Percentiles rank a stretch among this genome's conserved stretches.
Evolutionary conservation across 2,888 invertebrate genomes (phyloP).

Genomic region (Fissipunctia ypsillon): DNA sequence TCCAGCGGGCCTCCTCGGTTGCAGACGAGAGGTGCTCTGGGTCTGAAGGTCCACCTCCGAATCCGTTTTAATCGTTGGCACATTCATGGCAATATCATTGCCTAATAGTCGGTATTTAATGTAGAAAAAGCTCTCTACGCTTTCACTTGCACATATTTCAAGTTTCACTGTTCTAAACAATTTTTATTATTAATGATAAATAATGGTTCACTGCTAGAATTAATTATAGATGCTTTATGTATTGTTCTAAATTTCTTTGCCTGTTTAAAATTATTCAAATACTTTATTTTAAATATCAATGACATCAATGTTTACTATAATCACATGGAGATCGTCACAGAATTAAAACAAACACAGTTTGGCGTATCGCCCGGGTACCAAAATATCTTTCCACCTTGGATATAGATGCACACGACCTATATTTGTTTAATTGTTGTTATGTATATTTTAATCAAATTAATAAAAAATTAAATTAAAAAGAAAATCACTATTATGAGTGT

Average conservation of each 20-base stretch:
- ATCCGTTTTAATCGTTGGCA: constrained; percentile 75
- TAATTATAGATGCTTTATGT: not conserved
- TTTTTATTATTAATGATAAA: not conserved
- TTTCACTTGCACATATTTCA: constrained; percentile 49
- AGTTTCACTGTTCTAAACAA: constrained; percentile 5
- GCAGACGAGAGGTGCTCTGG: constrained; percentile 71
- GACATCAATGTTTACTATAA: constrained; percentile 73
- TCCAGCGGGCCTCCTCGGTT: constrained; percentile 69
- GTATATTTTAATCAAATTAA: not conserved
- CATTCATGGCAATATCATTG: constrained; percentile 69
- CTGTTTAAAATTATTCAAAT: constrained; percentile 9
- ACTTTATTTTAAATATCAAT: constrained; percentile 30
- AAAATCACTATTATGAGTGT: constrained; percentile 4
- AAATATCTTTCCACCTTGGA: constrained; percentile 84
- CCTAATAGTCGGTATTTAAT: constrained; percentile 24
- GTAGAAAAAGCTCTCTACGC: constrained; percentile 24
- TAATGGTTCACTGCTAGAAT: constrained; percentile 6
- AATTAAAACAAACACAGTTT: constrained; percentile 72
- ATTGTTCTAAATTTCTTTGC: not conserved
- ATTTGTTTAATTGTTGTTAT: constrained; percentile 44
- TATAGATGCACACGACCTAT: constrained; percentile 66
- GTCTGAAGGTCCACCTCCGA: constrained; percentile 72
- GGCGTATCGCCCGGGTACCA: constrained; percentile 84
- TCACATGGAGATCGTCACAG: constrained; percentile 66
- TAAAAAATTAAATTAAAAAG: not conserved